Conservation (phyloP, 2,888 invertebrate species). For the Drosophila nr. perissopoda region DNA sequence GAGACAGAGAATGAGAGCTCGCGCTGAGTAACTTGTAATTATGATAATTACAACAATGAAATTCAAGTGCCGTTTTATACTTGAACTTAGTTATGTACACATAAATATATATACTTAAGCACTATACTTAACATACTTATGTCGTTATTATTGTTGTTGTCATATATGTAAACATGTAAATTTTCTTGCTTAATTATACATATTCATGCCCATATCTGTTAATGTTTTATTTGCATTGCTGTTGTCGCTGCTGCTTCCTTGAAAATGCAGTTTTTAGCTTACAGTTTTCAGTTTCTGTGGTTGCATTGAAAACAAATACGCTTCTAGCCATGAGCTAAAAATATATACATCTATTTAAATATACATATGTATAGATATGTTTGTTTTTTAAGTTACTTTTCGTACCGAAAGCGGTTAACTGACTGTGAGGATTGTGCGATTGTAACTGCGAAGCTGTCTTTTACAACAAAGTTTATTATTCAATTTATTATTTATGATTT, state of each 20-base stretch:
- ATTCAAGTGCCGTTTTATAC: conserved; percentile 36
- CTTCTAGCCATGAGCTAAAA: conserved; percentile 3
- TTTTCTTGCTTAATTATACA: conserved; percentile 33
- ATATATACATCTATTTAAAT: background rate
- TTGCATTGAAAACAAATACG: conserved; percentile 34
- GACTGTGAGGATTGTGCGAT: conserved; percentile 61
- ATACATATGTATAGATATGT: background rate
- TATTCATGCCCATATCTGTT: conserved; percentile 39
- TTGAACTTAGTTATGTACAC: conserved; percentile 11
- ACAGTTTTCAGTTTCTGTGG: conserved; percentile 47
- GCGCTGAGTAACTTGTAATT: conserved; percentile 43
- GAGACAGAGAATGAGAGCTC: background rate
- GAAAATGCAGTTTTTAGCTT: conserved; percentile 24
- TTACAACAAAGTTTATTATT: conserved; percentile 26
- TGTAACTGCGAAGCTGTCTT: conserved; percentile 38
- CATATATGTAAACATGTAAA: conserved; percentile 28
- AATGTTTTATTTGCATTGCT: conserved; percentile 33
- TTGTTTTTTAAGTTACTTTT: conserved; percentile 10
- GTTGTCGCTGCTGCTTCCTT: conserved; percentile 42
- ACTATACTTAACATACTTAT: conserved; percentile 14
- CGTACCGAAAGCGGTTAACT: conserved; percentile 71
- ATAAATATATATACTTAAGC: background rate
- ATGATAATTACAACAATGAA: conserved; percentile 60
- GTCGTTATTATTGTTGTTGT: conserved; percentile 25
- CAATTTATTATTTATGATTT: conserved; percentile 14